phyloP scores from a whole-genome alignment of 2,888 invertebrate genomes.

The Drosophila buzzatii region DNA sequence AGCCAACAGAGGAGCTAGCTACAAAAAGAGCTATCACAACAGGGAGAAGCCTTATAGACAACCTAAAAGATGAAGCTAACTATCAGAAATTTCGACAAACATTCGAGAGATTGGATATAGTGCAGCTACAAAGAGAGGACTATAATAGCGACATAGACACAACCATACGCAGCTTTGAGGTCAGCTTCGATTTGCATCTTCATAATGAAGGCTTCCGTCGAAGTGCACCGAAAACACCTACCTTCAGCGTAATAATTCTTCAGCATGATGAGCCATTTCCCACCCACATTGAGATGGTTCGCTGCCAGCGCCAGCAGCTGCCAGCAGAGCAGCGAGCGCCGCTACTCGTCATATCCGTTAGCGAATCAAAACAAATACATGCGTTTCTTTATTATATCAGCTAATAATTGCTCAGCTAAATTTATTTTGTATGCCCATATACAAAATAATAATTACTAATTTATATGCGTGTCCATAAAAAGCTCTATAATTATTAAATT shows the following conservation, averaged over 20 bases:
- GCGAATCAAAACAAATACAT: constrained; percentile 84
- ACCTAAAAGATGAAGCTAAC: constrained; percentile 68
- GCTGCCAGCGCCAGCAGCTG: constrained; percentile 66
- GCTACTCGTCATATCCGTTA: constrained; percentile 82
- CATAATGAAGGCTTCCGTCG: constrained; percentile 79
- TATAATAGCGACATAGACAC: not conserved
- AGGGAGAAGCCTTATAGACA: constrained; percentile 72
- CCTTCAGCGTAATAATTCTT: constrained; percentile 78
- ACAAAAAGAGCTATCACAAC: constrained; percentile 32
- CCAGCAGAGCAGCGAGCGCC: constrained; percentile 61
- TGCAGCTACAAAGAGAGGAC: constrained; percentile 54
- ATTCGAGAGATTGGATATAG: constrained; percentile 80
- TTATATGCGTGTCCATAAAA: constrained; percentile 25
- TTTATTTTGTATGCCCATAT: constrained; percentile 25
- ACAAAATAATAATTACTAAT: constrained; percentile 19
- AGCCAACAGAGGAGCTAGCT: not conserved
- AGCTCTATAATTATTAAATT: constrained; percentile 18
- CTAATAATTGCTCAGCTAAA: constrained; percentile 48
- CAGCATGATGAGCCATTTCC: constrained; percentile 73
- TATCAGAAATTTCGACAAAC: constrained; percentile 70
- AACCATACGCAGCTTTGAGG: constrained; percentile 44
- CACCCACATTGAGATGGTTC: constrained; percentile 71
- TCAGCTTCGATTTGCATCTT: constrained; percentile 82
- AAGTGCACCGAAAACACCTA: constrained; percentile 75
- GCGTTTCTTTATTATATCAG: constrained; percentile 83